Percentiles rank a stretch among this genome's conserved stretches.
Conservation (phyloP, 2,113 vertebrate species). For the Reinhardtius hippoglossoides region DNA sequence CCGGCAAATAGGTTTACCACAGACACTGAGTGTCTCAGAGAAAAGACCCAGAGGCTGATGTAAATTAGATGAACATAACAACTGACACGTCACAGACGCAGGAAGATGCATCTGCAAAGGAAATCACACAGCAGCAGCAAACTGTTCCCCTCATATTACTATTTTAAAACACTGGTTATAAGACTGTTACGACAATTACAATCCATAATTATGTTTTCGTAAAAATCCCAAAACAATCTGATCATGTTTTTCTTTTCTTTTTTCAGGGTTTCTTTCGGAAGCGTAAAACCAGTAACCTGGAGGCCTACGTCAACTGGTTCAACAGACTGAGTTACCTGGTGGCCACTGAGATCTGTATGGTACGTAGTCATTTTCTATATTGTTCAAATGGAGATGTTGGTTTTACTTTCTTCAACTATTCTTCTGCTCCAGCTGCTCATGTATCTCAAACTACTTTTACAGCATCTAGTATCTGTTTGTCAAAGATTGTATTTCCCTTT, state of each 20-base stretch:
- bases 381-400: neutral
- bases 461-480: too few relatives aligned
- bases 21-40: neutral
- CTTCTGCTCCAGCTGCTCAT: too few relatives aligned
- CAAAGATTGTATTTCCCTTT: too few relatives aligned
- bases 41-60: slow-evolving; percentile 37
- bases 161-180: slow-evolving; percentile 4
- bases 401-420: too few relatives aligned
- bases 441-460: too few relatives aligned
- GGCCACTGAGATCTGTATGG: slow-evolving; percentile 96
- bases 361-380: slow-evolving; percentile 58
- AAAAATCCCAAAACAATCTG: too few relatives aligned
- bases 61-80: slow-evolving; percentile 53
- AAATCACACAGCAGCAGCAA: slow-evolving; percentile 45
- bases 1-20: slow-evolving; percentile 24
- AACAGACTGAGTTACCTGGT: slow-evolving; percentile 93
- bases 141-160: neutral
- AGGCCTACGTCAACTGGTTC: slow-evolving; percentile 95
- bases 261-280: slow-evolving; percentile 90
- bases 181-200: neutral
- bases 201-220: too few relatives aligned
- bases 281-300: slow-evolving; percentile 90
- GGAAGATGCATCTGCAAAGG: slow-evolving; percentile 28
- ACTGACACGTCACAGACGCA: slow-evolving; percentile 22
- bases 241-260: neutral